These are phyloP conservation scores for Drosophila ironensis DNA, from an alignment of 1,140 invertebrate genomes.

Conservation along the genomic window DNA sequence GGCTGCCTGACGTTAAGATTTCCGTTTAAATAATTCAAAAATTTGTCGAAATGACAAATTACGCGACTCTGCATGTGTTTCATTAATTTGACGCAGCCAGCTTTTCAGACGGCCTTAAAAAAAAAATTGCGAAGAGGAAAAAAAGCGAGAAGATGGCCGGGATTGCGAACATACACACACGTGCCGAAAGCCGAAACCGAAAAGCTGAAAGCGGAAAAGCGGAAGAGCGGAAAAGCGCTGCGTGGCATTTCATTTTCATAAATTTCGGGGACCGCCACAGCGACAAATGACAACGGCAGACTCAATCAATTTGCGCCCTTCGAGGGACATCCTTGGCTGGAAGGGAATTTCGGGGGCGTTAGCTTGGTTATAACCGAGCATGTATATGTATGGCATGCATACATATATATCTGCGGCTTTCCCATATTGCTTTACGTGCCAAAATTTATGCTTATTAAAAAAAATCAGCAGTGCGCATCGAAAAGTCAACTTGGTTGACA, in stretches of 20 bases:
- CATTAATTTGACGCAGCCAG: constrained; percentile 62
- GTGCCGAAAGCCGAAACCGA: constrained; percentile 42
- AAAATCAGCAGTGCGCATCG: constrained; percentile 67
- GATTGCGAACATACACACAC: constrained; percentile 47
- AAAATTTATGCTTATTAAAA: constrained; percentile 74
- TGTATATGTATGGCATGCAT: constrained; percentile 2
- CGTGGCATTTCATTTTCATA: constrained; percentile 71
- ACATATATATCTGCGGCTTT: constrained; percentile 41
- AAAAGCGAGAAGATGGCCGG: background rate
- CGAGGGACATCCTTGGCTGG: background rate
- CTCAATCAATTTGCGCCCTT: constrained; percentile 70
- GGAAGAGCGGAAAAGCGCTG: constrained; percentile 61
- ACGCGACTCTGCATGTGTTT: constrained; percentile 70
- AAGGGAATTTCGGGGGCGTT: constrained; percentile 5
- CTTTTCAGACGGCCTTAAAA: constrained; percentile 4
- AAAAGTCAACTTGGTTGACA: constrained; percentile 62
- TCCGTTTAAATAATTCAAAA: constrained; percentile 75
- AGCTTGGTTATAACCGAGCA: constrained; percentile 18
- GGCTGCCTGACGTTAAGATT: constrained; percentile 60
- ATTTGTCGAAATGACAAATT: constrained; percentile 77
- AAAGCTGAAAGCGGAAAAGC: constrained; percentile 45
- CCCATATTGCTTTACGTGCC: constrained; percentile 58
- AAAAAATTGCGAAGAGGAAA: too few relatives aligned
- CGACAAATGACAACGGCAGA: constrained; percentile 72
- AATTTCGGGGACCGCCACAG: constrained; percentile 63